These are phyloP conservation scores for Ylistrum balloti DNA, from an alignment of 1,140 invertebrate species.

Conservation along the genomic window DNA sequence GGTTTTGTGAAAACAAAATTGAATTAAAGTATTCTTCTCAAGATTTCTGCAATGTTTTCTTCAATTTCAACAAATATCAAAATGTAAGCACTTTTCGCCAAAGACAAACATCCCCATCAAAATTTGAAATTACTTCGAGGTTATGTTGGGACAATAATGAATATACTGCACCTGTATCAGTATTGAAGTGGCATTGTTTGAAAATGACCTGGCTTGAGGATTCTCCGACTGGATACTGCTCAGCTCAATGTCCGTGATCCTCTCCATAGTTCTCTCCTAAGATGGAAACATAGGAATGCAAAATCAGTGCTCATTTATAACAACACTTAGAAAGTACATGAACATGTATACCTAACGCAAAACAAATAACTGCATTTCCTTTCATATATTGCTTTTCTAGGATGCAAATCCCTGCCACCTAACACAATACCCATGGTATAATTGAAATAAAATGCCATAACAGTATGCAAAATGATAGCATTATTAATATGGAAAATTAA, in stretches of 20 bases:
- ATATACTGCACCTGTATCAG: slow-evolving; percentile 75
- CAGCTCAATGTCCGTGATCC: slow-evolving; percentile 96
- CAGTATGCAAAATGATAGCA: neutral
- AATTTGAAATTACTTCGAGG: too few species aligned
- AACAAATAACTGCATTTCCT: neutral
- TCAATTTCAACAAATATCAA: too few species aligned
- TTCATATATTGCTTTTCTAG: neutral
- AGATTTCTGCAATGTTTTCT: too few species aligned
- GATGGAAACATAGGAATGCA: neutral
- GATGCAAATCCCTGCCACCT: neutral
- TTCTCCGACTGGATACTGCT: slow-evolving; percentile 95
- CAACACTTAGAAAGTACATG: neutral
- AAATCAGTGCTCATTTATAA: neutral
- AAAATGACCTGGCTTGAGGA: slow-evolving; percentile 87
- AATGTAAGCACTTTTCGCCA: too few species aligned
- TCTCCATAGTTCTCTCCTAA: slow-evolving; percentile 87
- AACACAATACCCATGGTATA: neutral
- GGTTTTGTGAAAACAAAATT: too few species aligned
- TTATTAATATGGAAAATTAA: slow-evolving; percentile 5
- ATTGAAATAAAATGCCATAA: neutral
- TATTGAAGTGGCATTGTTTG: slow-evolving; percentile 83
- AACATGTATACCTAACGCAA: neutral
- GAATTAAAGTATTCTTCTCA: too few species aligned
- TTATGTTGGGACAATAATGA: too few species aligned
- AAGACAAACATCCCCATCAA: too few species aligned